phyloP scores from a whole-genome alignment of 2,888 invertebrate genomes.

The Ormyrus nitidulus region DNA sequence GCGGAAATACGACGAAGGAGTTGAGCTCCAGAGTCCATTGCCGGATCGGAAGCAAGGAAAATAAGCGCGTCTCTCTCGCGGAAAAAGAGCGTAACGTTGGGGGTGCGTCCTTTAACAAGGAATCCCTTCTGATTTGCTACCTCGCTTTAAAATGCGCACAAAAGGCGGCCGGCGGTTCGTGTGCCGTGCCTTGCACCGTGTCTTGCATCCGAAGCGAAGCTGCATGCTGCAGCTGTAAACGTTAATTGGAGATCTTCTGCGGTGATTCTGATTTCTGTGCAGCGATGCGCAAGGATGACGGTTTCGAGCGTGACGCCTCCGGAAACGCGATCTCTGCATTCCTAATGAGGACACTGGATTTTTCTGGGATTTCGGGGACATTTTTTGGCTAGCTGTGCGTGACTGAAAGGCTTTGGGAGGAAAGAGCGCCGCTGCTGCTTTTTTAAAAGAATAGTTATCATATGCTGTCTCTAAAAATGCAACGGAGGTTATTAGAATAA shows the following conservation, averaged over 20 bases:
- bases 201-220: neutral
- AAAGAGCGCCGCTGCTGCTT: too few relatives aligned
- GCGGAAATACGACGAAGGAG: neutral
- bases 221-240: constrained; percentile 18
- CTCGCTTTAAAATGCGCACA: neutral
- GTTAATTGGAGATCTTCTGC: constrained; percentile 52
- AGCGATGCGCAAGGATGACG: neutral
- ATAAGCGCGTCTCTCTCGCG: constrained; percentile 2
- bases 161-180: too few relatives aligned
- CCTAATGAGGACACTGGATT: constrained; percentile 5
- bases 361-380: too few relatives aligned
- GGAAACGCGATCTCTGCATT: neutral
- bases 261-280: constrained; percentile 3
- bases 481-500: too few relatives aligned
- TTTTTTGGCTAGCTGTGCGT: too few relatives aligned
- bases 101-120: constrained; percentile 14
- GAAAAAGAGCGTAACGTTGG: neutral
- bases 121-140: constrained; percentile 24
- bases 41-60: constrained; percentile 19
- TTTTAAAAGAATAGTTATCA: too few relatives aligned
- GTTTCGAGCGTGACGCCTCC: neutral
- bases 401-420: too few relatives aligned
- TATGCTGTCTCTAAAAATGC: too few relatives aligned
- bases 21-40: neutral
- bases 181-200: neutral